phyloP scores from a whole-genome alignment of 2,797 vertebrate species.

The Sciurus carolinensis region DNA sequence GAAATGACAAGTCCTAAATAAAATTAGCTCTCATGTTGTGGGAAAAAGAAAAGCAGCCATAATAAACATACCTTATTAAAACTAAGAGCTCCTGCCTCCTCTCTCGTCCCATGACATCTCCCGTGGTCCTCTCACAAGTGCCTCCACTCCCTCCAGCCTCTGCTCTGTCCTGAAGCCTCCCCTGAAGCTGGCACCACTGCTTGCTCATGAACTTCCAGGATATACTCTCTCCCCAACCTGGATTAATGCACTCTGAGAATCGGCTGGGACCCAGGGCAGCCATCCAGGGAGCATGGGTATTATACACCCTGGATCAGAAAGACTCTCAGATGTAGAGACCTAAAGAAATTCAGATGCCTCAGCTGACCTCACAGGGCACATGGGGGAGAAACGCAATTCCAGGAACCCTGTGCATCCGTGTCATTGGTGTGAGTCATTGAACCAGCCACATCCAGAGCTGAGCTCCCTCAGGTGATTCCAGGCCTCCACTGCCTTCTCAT shows the following conservation, averaged over 20 bases:
- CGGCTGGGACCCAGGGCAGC: background rate
- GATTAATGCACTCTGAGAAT: background rate
- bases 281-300: background rate
- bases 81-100: background rate
- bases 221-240: background rate
- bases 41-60: no score
- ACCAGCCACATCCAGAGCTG: accelerated
- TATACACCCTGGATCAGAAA: background rate
- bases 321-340: background rate
- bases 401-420: background rate
- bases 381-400: background rate
- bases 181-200: background rate
- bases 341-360: background rate
- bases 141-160: accelerated
- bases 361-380: background rate
- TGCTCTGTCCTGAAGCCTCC: background rate
- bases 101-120: background rate
- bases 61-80: background rate
- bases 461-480: background rate
- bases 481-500: background rate
- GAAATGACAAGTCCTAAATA: background rate
- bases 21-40: background rate
- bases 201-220: background rate
- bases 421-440: background rate
- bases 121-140: accelerated